Evolutionary conservation across 1,140 invertebrate genomes (phyloP), one percentile per base, ranked within the genome.

Genomic region (Sycophila sp.): DNA sequence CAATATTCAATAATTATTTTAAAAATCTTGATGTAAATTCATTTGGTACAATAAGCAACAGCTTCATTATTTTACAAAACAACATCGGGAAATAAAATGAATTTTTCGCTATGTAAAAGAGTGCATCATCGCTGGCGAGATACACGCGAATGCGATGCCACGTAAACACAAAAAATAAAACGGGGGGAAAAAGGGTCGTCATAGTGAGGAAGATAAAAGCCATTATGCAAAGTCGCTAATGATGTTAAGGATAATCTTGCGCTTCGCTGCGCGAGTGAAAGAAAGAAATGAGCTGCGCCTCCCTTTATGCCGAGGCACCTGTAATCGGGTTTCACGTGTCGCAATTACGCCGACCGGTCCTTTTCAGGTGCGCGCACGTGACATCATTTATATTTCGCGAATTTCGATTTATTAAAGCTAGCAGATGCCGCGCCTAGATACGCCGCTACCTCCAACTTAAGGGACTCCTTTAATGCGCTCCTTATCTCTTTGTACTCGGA

Each of bases 241-340:
- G 75, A 77, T 75, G 71, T 75, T 74, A 73, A 71, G 71, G 74
- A 76, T 76, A 77, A 75, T 71, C 76, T 77, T 74, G 19, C 73
- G 73, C 72, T 62, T 71, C 60, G 63, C 66, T 70, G 59, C 49
- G 63, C 53, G 42, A 10, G 65, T n/a, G n/a, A 47, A 22, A 47
- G 19, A 40, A n/a, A n/a, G n/a, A n/a, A n/a, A n/a, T n/a, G n/a
- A n/a, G n/a, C n/a, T n/a, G 38, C 38, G 11, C 10, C 67, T 47
- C 42, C 5, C 26, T n/a, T 73, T 77, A 75, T 75, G 71, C 15
- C 24, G 10, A 22, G 22, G 24, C 70, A 64, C 72, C 6, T 69
- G 59, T 77, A 77, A 77, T 76, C 76, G 58, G 62, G 72, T 77
- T 77, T 75, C 74, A 42, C 72, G 73, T 68, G 47, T 71, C 74